These are phyloP conservation scores for Colistium nudipinnis DNA, from an alignment of 2,113 vertebrate species.

Conservation along the genomic window DNA sequence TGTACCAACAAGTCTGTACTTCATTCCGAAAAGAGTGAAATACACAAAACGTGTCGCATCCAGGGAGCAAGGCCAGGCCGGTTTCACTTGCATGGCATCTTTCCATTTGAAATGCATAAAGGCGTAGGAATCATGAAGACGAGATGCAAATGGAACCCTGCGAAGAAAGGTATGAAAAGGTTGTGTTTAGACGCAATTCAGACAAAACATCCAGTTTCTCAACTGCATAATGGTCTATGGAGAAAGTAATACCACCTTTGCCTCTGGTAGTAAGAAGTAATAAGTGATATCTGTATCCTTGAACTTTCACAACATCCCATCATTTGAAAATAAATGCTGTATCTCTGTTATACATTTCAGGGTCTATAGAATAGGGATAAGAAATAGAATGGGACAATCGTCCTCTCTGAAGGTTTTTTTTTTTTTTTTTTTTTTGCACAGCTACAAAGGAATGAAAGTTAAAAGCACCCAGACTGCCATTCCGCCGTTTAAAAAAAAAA, in stretches of 20 bases:
- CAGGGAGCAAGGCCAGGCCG: neutral
- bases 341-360: conserved; percentile 5
- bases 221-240: neutral
- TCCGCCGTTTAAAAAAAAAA: conserved; percentile 35
- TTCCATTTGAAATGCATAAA: neutral
- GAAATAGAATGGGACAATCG: neutral
- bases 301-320: neutral
- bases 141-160: neutral
- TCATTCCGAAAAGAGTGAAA: conserved; percentile 24
- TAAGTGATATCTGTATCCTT: neutral
- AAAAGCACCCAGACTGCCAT: conserved; percentile 6
- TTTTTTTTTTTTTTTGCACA: neutral
- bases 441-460: conserved; percentile 17
- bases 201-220: conserved; percentile 14
- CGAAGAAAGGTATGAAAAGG: no score
- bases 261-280: neutral
- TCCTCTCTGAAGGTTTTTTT: neutral
- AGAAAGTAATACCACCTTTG: conserved; percentile 8
- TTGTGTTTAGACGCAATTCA: no score
- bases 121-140: neutral
- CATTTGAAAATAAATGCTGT: neutral
- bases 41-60: neutral
- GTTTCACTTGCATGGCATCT: neutral
- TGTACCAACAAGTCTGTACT: conserved; percentile 36
- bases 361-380: neutral